Conservation (phyloP, 2,113 vertebrate species). For the Spilogale gracilis region DNA sequence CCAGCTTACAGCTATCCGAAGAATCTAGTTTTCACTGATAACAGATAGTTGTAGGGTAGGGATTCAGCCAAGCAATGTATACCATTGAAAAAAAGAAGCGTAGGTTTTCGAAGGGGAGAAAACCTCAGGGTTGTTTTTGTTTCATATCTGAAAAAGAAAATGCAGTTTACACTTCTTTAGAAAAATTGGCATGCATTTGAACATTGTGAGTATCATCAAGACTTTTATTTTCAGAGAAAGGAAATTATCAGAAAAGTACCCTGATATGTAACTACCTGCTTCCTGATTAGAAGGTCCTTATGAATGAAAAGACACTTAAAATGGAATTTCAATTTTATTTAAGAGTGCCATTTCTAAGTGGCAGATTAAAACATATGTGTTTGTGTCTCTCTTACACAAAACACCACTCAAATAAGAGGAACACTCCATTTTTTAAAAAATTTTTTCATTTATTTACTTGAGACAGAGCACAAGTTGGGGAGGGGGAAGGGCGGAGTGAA, state of each 20-base stretch:
- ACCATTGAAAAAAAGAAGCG: background rate
- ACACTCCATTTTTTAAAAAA: background rate
- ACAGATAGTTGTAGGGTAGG: background rate
- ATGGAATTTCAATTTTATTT: background rate
- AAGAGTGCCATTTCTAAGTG: background rate
- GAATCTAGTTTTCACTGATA: background rate
- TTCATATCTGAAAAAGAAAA: background rate
- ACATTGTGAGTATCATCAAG: background rate
- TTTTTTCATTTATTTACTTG: background rate
- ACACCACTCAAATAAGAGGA: background rate
- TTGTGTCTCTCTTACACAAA: background rate
- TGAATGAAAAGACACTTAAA: background rate
- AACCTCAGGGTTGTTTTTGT: background rate
- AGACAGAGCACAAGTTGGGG: background rate
- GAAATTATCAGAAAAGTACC: background rate
- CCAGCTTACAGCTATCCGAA: background rate
- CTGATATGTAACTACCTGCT: background rate
- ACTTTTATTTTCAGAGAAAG: constrained; percentile 4
- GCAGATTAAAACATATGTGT: background rate
- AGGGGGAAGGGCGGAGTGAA: background rate
- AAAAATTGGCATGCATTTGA: background rate
- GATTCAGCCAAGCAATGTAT: background rate
- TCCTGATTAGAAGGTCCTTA: background rate
- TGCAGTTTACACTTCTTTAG: background rate
- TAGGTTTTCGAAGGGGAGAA: background rate